Conservation (phyloP, 2,113 vertebrate species). For the Oenanthe melanoleuca region DNA sequence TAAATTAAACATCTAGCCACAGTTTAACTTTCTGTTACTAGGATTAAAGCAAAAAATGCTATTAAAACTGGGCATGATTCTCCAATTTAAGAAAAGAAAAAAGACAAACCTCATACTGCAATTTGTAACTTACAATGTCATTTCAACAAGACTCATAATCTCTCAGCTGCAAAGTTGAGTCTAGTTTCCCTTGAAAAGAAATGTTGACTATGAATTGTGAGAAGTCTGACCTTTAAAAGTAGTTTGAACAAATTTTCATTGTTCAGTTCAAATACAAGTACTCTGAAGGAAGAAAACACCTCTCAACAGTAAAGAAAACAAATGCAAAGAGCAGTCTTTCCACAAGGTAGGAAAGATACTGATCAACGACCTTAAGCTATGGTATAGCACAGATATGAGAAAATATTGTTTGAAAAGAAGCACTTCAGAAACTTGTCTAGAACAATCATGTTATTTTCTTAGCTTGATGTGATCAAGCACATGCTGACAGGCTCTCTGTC, state of each 20-base stretch:
- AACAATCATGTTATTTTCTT: neutral
- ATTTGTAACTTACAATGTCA: neutral
- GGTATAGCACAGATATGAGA: neutral
- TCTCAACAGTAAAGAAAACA: neutral
- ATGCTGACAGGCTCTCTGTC: neutral
- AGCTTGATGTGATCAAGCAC: neutral
- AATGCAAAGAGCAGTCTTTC: neutral
- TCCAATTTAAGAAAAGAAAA: neutral
- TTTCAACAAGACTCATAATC: neutral
- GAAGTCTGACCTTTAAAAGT: neutral
- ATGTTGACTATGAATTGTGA: neutral
- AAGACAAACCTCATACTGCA: neutral
- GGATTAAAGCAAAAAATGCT: neutral
- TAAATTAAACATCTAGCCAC: neutral
- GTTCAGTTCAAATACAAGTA: neutral
- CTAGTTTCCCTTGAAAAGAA: neutral
- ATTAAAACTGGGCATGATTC: neutral
- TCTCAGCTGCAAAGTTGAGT: neutral
- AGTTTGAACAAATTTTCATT: neutral
- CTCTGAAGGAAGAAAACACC: neutral
- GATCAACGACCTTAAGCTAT: neutral
- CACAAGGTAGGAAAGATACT: neutral
- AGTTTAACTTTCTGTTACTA: neutral
- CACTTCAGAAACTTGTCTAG: neutral
- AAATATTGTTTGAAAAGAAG: neutral